phyloP scores from a whole-genome alignment of 2,113 vertebrate species.

The Triplophysa dalaica region DNA sequence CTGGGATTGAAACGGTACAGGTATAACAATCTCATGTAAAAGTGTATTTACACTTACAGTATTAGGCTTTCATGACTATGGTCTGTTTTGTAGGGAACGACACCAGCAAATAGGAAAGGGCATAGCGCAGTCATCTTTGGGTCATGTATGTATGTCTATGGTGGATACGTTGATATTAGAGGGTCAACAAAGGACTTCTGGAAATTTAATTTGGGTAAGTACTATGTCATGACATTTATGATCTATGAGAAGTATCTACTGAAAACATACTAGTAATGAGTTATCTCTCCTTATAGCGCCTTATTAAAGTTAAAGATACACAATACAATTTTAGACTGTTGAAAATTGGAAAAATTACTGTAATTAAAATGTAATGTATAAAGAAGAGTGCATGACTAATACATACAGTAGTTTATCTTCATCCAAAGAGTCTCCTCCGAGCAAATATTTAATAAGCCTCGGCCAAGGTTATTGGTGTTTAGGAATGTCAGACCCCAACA shows the following conservation, averaged over 20 bases:
- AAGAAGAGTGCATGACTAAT: too few species aligned
- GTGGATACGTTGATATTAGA: conserved; percentile 81
- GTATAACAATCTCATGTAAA: conserved; percentile 38
- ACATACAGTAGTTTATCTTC: too few species aligned
- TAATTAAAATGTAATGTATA: too few species aligned
- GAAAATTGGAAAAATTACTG: too few species aligned
- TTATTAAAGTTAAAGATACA: not conserved
- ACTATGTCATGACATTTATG: not conserved
- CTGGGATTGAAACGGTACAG: conserved; percentile 29
- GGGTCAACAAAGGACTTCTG: conserved; percentile 84
- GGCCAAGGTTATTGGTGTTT: too few species aligned
- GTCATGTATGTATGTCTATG: conserved; percentile 80
- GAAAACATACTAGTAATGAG: not conserved
- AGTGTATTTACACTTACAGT: not conserved
- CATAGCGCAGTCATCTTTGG: conserved; percentile 80
- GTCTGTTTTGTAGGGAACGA: conserved; percentile 54
- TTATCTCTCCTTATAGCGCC: not conserved
- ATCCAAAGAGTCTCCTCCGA: not conserved
- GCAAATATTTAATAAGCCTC: not conserved
- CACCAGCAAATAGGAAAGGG: conserved; percentile 80
- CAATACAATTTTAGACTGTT: too few species aligned
- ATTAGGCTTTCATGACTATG: not conserved
- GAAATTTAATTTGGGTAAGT: conserved; percentile 78
- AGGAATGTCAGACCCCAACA: too few species aligned
- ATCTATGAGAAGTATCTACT: not conserved